phyloP scores from a whole-genome alignment of 2,797 vertebrate genomes.

The Gambusia yucatana region DNA sequence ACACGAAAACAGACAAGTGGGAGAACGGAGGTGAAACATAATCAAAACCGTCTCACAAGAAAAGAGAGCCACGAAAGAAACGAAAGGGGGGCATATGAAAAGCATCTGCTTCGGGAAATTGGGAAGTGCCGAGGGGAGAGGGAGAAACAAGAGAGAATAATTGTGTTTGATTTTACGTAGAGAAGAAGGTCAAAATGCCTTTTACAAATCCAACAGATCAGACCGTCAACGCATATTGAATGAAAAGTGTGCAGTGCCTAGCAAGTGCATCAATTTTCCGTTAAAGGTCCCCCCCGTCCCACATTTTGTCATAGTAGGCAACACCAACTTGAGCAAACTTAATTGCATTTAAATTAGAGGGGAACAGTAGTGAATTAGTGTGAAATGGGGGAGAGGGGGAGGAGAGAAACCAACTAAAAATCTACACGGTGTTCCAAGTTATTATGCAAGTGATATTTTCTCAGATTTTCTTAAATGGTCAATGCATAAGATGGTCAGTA shows the following conservation, averaged over 20 bases:
- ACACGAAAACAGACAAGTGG: constrained; percentile 20
- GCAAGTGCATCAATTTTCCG: background rate
- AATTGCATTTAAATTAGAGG: background rate
- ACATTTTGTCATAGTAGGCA: background rate
- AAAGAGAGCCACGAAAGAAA: constrained; percentile 26
- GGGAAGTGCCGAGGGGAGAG: constrained; percentile 17
- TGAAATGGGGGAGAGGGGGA: background rate
- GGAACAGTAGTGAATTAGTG: background rate
- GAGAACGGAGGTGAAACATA: constrained; percentile 46
- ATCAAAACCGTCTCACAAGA: constrained; percentile 56
- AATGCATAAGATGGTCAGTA: too few relatives aligned
- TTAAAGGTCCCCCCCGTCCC: background rate
- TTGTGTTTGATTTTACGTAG: constrained; percentile 50
- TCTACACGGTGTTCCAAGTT: too few relatives aligned
- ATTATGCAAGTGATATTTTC: too few relatives aligned
- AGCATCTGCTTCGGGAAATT: constrained; percentile 37
- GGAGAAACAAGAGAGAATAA: constrained; percentile 22
- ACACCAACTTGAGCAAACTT: background rate
- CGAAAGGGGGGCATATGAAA: constrained; percentile 29
- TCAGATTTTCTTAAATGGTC: too few relatives aligned
- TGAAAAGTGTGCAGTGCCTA: background rate
- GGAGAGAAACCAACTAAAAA: background rate
- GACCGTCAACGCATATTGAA: constrained; percentile 18
- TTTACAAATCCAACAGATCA: constrained; percentile 43
- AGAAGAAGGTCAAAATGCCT: constrained; percentile 57